These are phyloP conservation scores for Lepidocolaptes lacrymiger DNA, from an alignment of 2,797 vertebrate species.

Conservation along the genomic window DNA sequence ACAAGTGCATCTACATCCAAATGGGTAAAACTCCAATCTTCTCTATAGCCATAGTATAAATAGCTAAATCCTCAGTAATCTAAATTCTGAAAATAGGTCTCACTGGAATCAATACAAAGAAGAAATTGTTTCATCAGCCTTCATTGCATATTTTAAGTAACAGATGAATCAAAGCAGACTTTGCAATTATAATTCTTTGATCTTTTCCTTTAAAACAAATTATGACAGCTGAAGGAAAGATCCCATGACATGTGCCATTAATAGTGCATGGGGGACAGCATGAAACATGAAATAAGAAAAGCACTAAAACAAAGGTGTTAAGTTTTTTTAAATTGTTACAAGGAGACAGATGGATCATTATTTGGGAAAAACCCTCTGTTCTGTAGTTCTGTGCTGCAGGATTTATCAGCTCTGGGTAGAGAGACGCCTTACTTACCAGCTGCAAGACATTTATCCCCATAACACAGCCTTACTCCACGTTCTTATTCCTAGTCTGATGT, in stretches of 20 bases:
- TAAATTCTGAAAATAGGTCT: not conserved
- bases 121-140: not conserved
- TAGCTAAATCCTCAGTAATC: not conserved
- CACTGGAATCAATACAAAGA: not conserved
- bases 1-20: not conserved
- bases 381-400: constrained; percentile 30
- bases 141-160: not conserved
- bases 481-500: not conserved
- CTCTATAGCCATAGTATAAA: not conserved
- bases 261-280: not conserved
- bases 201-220: not conserved
- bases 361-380: constrained; percentile 9
- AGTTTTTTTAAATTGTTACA: not conserved
- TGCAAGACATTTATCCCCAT: constrained; percentile 52
- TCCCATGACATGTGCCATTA: not conserved
- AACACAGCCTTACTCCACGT: not conserved
- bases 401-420: constrained; percentile 6
- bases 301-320: not conserved
- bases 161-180: not conserved
- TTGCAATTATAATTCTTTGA: constrained; percentile 3
- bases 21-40: not conserved
- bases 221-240: not conserved
- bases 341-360: not conserved
- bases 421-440: constrained; percentile 32
- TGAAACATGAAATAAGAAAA: not conserved